Base-by-base conservation (phyloP, 2,113 vertebrate genomes). In the Pelobates fuscus region DNA sequence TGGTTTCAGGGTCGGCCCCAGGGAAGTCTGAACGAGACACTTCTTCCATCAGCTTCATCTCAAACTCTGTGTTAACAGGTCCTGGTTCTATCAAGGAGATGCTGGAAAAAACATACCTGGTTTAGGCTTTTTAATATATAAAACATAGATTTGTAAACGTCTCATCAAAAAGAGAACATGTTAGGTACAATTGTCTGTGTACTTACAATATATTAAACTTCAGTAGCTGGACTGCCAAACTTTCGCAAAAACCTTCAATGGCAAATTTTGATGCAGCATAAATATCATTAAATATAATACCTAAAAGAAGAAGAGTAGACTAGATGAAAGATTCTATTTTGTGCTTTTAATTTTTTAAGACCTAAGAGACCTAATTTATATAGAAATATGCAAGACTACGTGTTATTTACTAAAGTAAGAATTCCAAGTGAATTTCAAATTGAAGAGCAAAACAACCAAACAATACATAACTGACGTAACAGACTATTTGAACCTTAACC, bases 181-280 rank as follows among this genome's bases (percentile, higher is more conserved):
- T 37, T 37, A 5, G 32, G 10, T 6, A 10, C 32, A 37, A 6
- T 37, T 37, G 32, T 10, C 5, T 37, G 32, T 41, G 5, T 72
- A 83, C 91, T 90, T 87, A 98, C 96, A 90, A 91, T 78, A 98
- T 81, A 76, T 94, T 94, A 87, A 98, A 98, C 80, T 94, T 94
- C 43, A 94, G 89, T 64, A 98, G 86, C 59, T 98, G 96, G 72
- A 98, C 90, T 0, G 95, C 94, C 81, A 98, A 81, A 44, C 95
- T 95, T 88, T 98, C 96, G 18, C 94, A 98, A 87, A 98, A 97
- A 0, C 95, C 96, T 80, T 98, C 96, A 80, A 98, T 87, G 17
- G 96, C 95, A 8, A 98, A 98, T 84, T 97, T 98, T 63, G 96
- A 98, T 80, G 95, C 95, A 0, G 94, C 91, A 4, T 98, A 98